Percentiles rank a stretch among this genome's conserved stretches.
These are phyloP conservation scores for Pollimyrus isidori DNA, from an alignment of 2,113 vertebrate species.

Conservation along the genomic window DNA sequence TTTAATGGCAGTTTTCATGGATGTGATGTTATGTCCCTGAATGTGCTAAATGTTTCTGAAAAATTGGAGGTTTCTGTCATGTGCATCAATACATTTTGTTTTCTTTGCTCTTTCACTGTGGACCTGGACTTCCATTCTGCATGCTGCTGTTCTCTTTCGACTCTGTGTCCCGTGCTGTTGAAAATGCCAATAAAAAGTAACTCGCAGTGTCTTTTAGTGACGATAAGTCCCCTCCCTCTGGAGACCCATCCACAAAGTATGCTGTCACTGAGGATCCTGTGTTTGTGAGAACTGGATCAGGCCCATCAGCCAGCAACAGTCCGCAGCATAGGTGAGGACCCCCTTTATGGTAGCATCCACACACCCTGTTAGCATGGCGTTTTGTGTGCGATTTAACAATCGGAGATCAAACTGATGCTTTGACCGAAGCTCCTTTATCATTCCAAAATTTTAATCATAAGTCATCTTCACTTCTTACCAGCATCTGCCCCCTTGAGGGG, in stretches of 20 bases:
- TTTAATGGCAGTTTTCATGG: background rate
- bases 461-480: slow-evolving; percentile 19
- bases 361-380: no score
- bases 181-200: background rate
- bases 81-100: background rate
- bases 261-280: slow-evolving; percentile 65
- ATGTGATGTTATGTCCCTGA: background rate
- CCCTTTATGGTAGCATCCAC: background rate
- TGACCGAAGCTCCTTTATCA: background rate
- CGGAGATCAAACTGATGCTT: background rate
- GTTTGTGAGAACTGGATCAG: slow-evolving; percentile 54
- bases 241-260: slow-evolving; percentile 74
- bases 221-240: slow-evolving; percentile 81
- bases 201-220: slow-evolving; percentile 61
- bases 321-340: slow-evolving; percentile 72
- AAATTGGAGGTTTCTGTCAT: background rate
- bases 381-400: background rate
- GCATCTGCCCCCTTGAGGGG: slow-evolving; percentile 45
- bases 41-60: background rate
- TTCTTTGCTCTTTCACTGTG: background rate
- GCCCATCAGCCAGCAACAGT: slow-evolving; percentile 63
- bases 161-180: background rate
- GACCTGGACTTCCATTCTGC: slow-evolving; percentile 39
- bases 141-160: slow-evolving; percentile 35
- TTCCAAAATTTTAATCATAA: background rate